These are phyloP conservation scores for Oscheius sp. DNA, from an alignment of 1,140 invertebrate genomes.

Conservation along the genomic window DNA sequence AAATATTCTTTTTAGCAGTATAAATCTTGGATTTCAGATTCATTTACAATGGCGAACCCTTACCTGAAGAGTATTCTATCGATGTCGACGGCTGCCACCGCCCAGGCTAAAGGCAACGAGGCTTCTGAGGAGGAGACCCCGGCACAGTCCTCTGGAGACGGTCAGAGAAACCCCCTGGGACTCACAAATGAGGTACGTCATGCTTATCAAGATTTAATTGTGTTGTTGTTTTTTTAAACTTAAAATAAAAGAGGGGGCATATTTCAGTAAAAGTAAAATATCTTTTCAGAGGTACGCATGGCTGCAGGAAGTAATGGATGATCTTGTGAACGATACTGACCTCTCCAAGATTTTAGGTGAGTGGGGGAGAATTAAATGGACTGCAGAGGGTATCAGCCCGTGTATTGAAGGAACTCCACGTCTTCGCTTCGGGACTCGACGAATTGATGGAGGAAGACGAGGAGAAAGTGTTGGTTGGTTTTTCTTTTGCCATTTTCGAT, in stretches of 20 bases:
- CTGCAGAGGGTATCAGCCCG: not conserved
- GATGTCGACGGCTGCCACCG: not conserved
- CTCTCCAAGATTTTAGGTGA: not conserved
- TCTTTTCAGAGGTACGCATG: not conserved
- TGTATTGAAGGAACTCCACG: not conserved
- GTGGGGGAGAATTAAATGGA: not conserved
- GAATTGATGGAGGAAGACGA: not conserved
- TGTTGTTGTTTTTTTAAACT: not conserved
- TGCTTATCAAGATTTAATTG: not conserved
- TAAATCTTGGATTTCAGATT: too few relatives aligned
- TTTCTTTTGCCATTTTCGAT: not conserved
- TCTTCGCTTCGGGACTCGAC: not conserved
- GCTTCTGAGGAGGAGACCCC: too few relatives aligned
- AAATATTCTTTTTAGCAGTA: too few relatives aligned
- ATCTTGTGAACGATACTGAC: not conserved
- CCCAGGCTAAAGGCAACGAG: not conserved
- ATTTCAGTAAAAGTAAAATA: too few relatives aligned
- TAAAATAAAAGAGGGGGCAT: not conserved
- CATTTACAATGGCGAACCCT: too few relatives aligned
- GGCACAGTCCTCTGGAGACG: not conserved
- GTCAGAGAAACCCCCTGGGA: too few relatives aligned
- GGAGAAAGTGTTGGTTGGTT: not conserved
- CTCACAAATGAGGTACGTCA: too few relatives aligned
- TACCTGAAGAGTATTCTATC: not conserved
- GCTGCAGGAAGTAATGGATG: not conserved